Percentiles rank a stretch among this genome's conserved stretches.
Conservation (phyloP, 1,140 invertebrate genomes). For the Campoletis sonorensis region DNA sequence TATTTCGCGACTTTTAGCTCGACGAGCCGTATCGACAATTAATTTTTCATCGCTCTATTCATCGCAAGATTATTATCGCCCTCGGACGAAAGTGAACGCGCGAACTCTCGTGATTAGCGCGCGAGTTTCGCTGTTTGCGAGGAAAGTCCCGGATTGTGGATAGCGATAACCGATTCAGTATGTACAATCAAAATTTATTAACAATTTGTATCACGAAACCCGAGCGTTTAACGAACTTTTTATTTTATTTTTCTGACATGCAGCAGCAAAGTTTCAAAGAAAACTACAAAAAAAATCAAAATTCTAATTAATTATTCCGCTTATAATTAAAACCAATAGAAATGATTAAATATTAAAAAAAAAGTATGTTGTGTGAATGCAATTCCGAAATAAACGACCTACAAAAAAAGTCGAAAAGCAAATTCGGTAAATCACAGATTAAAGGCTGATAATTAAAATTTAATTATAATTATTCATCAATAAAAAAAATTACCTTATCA, state of each 20-base stretch:
- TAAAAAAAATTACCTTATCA: conserved; percentile 65
- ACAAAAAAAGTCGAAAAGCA: too few species aligned
- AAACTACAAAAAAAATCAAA: too few species aligned
- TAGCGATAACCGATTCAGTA: not conserved
- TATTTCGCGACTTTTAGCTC: not conserved
- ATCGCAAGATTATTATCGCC: conserved; percentile 32
- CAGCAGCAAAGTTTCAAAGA: too few species aligned
- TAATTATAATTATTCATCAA: too few species aligned
- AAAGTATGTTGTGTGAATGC: too few species aligned
- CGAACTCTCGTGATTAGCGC: not conserved
- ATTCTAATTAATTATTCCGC: not conserved
- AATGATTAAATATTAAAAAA: too few species aligned
- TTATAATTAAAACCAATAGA: too few species aligned
- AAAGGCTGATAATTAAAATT: too few species aligned
- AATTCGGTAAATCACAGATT: not conserved
- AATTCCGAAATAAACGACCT: too few species aligned
- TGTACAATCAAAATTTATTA: not conserved
- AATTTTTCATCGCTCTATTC: conserved; percentile 18
- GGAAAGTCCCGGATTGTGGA: not conserved
- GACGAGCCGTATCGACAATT: conserved; percentile 27
- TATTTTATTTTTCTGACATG: not conserved
- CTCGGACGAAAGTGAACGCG: not conserved
- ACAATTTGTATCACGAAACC: not conserved
- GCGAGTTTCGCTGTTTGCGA: conserved; percentile 1
- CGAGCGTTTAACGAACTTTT: not conserved